phyloP scores from a whole-genome alignment of 2,888 invertebrate genomes.

The Melolontha melolontha region DNA sequence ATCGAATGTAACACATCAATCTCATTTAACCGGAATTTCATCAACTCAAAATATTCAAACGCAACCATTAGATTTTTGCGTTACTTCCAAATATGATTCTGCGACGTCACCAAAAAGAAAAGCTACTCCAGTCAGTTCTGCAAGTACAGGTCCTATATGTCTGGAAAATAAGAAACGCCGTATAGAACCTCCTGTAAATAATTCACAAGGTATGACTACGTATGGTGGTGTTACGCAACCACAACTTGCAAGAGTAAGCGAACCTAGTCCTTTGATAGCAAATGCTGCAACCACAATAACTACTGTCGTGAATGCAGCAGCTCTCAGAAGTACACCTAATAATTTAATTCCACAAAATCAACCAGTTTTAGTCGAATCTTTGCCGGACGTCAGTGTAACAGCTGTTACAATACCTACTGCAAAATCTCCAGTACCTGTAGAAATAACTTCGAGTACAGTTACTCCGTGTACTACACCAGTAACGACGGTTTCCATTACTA shows the following conservation, averaged over 20 bases:
- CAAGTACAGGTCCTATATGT: slow-evolving; percentile 66
- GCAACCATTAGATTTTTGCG: slow-evolving; percentile 83
- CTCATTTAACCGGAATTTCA: slow-evolving; percentile 62
- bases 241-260: slow-evolving; percentile 70
- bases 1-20: slow-evolving; percentile 64
- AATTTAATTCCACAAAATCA: slow-evolving; percentile 61
- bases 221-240: slow-evolving; percentile 64
- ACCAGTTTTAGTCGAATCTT: slow-evolving; percentile 56
- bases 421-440: slow-evolving; percentile 45
- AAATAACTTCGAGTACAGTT: slow-evolving; percentile 25
- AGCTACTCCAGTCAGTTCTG: slow-evolving; percentile 65
- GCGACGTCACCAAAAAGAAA: slow-evolving; percentile 74
- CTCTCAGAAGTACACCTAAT: slow-evolving; percentile 55
- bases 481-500: slow-evolving; percentile 39
- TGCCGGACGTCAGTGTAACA: slow-evolving; percentile 63
- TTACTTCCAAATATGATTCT: slow-evolving; percentile 65
- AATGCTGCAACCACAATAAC: slow-evolving; percentile 77
- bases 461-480: slow-evolving; percentile 32
- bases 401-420: slow-evolving; percentile 70
- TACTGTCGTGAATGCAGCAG: slow-evolving; percentile 76
- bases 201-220: slow-evolving; percentile 55
- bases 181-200: slow-evolving; percentile 64
- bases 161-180: slow-evolving; percentile 75
- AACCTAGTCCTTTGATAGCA: slow-evolving; percentile 78
- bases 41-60: slow-evolving; percentile 71